These are phyloP conservation scores for Mycetomoellerius zeteki DNA, from an alignment of 1,140 invertebrate species.

Conservation along the genomic window DNA sequence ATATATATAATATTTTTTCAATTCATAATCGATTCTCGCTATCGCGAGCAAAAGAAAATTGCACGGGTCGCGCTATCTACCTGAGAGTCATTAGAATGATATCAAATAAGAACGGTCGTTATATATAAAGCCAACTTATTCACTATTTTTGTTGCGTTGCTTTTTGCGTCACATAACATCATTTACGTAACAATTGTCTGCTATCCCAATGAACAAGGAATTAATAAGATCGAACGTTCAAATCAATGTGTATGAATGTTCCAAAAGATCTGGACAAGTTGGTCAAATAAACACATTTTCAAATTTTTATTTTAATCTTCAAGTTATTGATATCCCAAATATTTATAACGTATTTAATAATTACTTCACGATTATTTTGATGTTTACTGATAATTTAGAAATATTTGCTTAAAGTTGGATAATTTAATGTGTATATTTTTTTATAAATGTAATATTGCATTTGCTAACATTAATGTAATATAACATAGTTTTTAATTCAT, in stretches of 20 bases:
- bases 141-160: not conserved
- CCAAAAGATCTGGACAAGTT: not conserved
- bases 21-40: not conserved
- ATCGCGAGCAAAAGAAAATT: not conserved
- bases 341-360: not conserved
- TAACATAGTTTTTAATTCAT: not conserved
- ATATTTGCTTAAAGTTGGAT: not conserved
- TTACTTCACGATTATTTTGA: not conserved
- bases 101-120: slow-evolving; percentile 22
- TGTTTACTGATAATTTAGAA: not conserved
- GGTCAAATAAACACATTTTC: not conserved
- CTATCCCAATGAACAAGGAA: not conserved
- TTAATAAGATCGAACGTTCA: too few relatives aligned
- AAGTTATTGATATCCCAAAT: not conserved
- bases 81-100: slow-evolving; percentile 15
- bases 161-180: slow-evolving; percentile 29
- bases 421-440: not conserved
- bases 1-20: not conserved
- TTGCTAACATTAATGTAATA: not conserved
- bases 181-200: slow-evolving; percentile 41
- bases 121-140: slow-evolving; percentile 16
- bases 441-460: not conserved
- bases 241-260: not conserved
- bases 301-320: not conserved
- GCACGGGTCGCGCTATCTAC: not conserved